Evolutionary conservation across 2,113 vertebrate species (phyloP).

Genomic region (Cettia cetti): DNA sequence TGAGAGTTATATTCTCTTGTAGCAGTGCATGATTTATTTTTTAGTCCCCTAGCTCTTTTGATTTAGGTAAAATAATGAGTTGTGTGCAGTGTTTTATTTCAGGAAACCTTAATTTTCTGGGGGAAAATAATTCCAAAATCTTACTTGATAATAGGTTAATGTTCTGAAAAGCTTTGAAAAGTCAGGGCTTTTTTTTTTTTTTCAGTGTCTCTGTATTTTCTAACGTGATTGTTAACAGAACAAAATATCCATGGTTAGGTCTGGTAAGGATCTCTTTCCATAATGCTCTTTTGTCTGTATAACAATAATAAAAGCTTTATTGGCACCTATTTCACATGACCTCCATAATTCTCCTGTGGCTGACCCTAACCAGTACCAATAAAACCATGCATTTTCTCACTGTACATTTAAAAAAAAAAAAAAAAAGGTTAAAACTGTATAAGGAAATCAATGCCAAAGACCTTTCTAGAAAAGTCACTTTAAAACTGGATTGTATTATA

Average conservation of each 20-base stretch:
- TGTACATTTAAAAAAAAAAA: background rate
- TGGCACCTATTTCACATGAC: conserved; percentile 64
- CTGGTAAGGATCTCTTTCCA: conserved; percentile 54
- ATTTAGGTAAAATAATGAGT: background rate
- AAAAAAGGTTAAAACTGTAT: background rate
- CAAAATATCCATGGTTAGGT: conserved; percentile 26
- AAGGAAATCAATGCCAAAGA: background rate
- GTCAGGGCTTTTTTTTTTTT: background rate
- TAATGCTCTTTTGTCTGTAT: conserved; percentile 61
- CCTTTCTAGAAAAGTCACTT: background rate
- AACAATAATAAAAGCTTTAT: conserved; percentile 67
- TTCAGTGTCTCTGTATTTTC: background rate
- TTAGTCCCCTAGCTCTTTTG: background rate
- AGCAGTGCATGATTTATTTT: background rate
- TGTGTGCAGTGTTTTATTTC: background rate
- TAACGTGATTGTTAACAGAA: conserved; percentile 32
- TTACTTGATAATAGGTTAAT: background rate
- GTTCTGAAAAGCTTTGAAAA: background rate
- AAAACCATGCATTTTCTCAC: conserved; percentile 35
- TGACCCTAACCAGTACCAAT: conserved; percentile 58
- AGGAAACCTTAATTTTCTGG: background rate
- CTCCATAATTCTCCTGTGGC: conserved; percentile 52
- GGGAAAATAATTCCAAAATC: background rate
- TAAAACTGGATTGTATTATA: background rate
- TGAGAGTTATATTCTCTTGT: background rate